phyloP scores from a whole-genome alignment of 2,113 vertebrate species.

The Ammodytes marinus region DNA sequence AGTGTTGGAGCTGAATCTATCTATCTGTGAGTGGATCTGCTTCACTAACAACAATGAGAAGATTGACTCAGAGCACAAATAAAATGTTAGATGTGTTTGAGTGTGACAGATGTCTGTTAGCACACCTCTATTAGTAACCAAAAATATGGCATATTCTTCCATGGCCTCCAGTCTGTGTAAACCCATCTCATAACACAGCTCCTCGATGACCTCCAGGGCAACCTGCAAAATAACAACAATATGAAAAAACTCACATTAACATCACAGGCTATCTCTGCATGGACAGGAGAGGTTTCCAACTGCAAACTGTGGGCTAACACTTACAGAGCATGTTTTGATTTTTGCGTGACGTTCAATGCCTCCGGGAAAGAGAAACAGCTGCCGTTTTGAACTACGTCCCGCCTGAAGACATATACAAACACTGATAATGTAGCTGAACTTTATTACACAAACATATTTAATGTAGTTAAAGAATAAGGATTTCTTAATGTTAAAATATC shows the following conservation, averaged over 20 bases:
- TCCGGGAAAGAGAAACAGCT: slow-evolving; percentile 95
- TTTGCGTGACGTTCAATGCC: slow-evolving; percentile 94
- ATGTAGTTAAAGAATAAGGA: not conserved
- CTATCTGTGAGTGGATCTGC: slow-evolving; percentile 44
- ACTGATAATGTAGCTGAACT: not conserved
- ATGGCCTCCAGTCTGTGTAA: slow-evolving; percentile 89
- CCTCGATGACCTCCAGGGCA: slow-evolving; percentile 92
- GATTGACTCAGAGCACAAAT: not conserved
- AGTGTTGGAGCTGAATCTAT: not conserved
- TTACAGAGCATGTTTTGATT: slow-evolving; percentile 95
- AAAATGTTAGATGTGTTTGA: not conserved
- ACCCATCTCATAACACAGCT: slow-evolving; percentile 95
- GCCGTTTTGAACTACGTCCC: slow-evolving; percentile 95
- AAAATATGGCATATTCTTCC: slow-evolving; percentile 92
- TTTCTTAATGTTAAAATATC: not conserved
- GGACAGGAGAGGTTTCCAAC: not conserved
- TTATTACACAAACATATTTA: not conserved
- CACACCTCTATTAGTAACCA: slow-evolving; percentile 90
- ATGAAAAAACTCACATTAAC: not conserved
- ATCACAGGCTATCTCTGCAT: not conserved
- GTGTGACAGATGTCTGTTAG: slow-evolving; percentile 6
- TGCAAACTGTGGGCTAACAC: slow-evolving; percentile 46
- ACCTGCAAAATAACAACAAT: slow-evolving; percentile 82
- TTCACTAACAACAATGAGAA: not conserved
- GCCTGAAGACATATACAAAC: slow-evolving; percentile 83